Percentiles rank a stretch among this genome's conserved stretches.
phyloP scores from a whole-genome alignment of 2,888 invertebrate genomes.

The Thera obeliscata region DNA sequence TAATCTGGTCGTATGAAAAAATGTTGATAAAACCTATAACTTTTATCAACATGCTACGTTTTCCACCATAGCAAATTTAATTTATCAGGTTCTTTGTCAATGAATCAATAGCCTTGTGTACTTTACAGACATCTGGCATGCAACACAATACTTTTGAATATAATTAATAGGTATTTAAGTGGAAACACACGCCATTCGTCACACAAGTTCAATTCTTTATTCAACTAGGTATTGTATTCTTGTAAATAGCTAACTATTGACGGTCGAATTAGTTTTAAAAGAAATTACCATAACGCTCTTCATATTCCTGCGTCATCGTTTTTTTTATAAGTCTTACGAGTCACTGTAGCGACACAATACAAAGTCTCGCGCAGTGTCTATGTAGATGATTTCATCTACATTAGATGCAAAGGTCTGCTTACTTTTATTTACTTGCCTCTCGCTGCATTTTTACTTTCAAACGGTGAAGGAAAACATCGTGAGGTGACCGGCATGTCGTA shows the following conservation, averaged over 20 bases:
- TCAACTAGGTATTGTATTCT: conserved; percentile 15
- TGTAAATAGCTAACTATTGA: background rate
- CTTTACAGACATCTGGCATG: conserved; percentile 4
- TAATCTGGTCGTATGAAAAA: too few species aligned
- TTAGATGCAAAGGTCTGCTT: too few species aligned
- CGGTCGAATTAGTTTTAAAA: conserved; percentile 4
- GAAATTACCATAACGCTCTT: background rate
- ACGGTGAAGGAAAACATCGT: too few species aligned
- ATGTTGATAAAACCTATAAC: too few species aligned
- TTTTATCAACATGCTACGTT: background rate
- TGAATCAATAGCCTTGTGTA: background rate
- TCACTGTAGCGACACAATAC: too few species aligned
- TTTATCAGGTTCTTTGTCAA: background rate
- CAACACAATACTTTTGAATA: background rate
- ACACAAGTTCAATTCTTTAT: conserved; percentile 8
- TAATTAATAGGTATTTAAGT: conserved; percentile 1
- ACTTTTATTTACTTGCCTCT: too few species aligned
- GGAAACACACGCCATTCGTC: background rate
- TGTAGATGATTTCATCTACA: too few species aligned
- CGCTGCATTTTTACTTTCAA: too few species aligned
- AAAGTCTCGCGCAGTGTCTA: too few species aligned
- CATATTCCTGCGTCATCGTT: background rate
- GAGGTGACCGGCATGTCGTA: too few species aligned
- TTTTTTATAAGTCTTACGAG: too few species aligned
- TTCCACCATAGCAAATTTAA: background rate